phyloP scores from a whole-genome alignment of 2,888 invertebrate species.

The Troides helena region DNA sequence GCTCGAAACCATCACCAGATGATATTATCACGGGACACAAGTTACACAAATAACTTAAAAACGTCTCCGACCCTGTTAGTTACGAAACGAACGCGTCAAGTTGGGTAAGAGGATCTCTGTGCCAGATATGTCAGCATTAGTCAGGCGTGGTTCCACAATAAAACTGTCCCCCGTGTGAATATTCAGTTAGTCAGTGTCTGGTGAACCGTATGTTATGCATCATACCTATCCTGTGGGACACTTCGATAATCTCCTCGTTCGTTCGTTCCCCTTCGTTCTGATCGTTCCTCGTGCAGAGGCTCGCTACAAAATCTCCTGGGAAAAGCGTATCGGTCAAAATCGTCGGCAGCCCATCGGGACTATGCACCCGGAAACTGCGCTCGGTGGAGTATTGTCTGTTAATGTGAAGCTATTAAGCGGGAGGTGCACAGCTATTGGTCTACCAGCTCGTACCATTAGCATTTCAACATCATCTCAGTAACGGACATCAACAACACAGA shows the following conservation, averaged over 20 bases:
- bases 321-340: conserved; percentile 49
- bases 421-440: conserved; percentile 49
- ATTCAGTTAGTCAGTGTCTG: conserved; percentile 39
- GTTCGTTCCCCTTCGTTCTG: conserved; percentile 35
- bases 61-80: conserved; percentile 41
- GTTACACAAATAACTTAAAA: conserved; percentile 26
- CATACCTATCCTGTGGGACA: conserved; percentile 49
- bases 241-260: conserved; percentile 39
- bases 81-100: conserved; percentile 38
- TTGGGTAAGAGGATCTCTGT: conserved; percentile 52
- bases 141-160: conserved; percentile 36
- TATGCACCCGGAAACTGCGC: conserved; percentile 32
- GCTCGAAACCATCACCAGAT: conserved; percentile 29
- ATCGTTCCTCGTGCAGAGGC: conserved; percentile 54
- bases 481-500: conserved; percentile 70
- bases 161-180: conserved; percentile 27
- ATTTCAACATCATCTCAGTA: conserved; percentile 48
- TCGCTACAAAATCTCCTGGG: conserved; percentile 67
- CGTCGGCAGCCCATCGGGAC: conserved; percentile 28
- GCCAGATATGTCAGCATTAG: conserved; percentile 41
- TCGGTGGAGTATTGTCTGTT: conserved; percentile 32
- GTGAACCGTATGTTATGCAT: conserved; percentile 33
- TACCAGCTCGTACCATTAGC: conserved; percentile 51
- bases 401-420: conserved; percentile 43
- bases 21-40: conserved; percentile 19